These are phyloP conservation scores for Parasteatoda tepidariorum DNA, from an alignment of 1,140 invertebrate genomes.

Conservation along the genomic window DNA sequence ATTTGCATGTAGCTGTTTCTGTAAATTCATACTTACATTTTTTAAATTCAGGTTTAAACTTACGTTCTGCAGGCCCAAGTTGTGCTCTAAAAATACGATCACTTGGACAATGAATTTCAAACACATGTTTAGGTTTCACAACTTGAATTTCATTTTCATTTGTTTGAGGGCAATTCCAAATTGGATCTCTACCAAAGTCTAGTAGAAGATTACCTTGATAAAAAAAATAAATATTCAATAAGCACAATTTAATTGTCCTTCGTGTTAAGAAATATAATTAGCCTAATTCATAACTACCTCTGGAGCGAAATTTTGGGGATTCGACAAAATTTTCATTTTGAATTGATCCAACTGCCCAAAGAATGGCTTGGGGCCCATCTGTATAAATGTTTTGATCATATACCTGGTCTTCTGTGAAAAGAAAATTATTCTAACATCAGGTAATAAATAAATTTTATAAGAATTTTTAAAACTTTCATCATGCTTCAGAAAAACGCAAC, in stretches of 20 bases:
- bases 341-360: slow-evolving; percentile 90
- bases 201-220: slow-evolving; percentile 77
- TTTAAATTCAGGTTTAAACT: too few relatives aligned
- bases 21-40: too few relatives aligned
- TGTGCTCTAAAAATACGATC: slow-evolving; percentile 64
- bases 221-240: slow-evolving; percentile 7
- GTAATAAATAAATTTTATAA: background rate
- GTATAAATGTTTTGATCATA: slow-evolving; percentile 74
- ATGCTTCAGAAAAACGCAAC: too few relatives aligned
- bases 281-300: slow-evolving; percentile 64
- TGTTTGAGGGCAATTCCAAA: slow-evolving; percentile 86
- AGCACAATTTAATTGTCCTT: background rate
- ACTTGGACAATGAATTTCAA: slow-evolving; percentile 60
- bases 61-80: slow-evolving; percentile 62
- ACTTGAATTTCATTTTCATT: background rate
- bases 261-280: background rate
- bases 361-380: slow-evolving; percentile 82
- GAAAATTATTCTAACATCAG: background rate
- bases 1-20: too few relatives aligned
- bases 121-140: background rate
- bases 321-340: slow-evolving; percentile 84
- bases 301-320: slow-evolving; percentile 76
- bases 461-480: background rate
- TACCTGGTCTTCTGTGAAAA: slow-evolving; percentile 55
- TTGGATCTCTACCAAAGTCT: slow-evolving; percentile 86